Evolutionary conservation across 2,888 invertebrate species (phyloP), one percentile per base, ranked within the genome.

Genomic region (Crossocerus cetratus): DNA sequence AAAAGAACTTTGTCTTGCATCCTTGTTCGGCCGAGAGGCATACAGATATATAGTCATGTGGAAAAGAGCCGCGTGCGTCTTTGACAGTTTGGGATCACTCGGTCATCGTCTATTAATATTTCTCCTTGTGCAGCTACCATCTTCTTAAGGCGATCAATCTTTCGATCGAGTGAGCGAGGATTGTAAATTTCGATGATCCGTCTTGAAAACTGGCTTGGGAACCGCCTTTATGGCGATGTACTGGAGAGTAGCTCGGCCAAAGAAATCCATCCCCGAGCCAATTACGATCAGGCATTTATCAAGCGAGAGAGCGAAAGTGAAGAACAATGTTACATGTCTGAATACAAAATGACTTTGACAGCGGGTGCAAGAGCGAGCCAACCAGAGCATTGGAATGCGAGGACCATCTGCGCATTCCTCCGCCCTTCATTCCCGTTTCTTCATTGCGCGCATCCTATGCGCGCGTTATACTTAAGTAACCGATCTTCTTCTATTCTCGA

Each of bases 301-400:
- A 65, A 65, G 43, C 23, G 16, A 16, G 44, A 8, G 62, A 44
- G 42, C 60, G 69, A 72, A 69, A 72, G 72, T 72, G 72, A 63
- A 49, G 65, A 64, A 42, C 65, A 69, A 43, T 72, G 72, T 72
- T 72, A 21, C 49, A 65, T 69, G 72, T 61, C 69, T 54, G 70
- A 70, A 71, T 71, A 56, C 20, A 66, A 71, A 70, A 73, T 73
- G 32, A 62, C 22, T 22, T 42, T 43, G 45, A 58, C 58, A 59
- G 58, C 58, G n/a, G 45, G 61, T 42, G 63, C 70, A 66, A 32
- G 32, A 32, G 32, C 65, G 65, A 55, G 45, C 58, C 55, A 65
- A 58, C 59, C 55, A 63, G 59, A 58, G 59, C 22, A 45, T 49
- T 59, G 63, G 62, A 71, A 73, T 73, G 71, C 55, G 59, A 20